These are phyloP conservation scores for Orthonevra nobilis DNA, from an alignment of 2,888 invertebrate genomes.

Conservation along the genomic window DNA sequence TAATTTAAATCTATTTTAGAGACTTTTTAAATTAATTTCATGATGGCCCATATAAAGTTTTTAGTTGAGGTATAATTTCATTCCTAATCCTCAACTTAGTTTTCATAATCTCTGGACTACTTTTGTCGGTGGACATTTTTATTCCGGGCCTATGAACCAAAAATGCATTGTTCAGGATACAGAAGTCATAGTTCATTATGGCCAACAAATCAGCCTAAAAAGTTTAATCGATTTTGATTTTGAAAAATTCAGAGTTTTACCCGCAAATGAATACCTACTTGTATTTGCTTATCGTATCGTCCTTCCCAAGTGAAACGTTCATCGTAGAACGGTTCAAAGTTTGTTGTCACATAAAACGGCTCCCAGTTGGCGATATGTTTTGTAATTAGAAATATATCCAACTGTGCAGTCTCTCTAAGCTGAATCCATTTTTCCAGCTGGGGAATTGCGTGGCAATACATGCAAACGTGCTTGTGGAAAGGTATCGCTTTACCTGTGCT, in stretches of 20 bases:
- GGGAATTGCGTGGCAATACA: slow-evolving; percentile 38
- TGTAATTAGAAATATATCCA: slow-evolving; percentile 14
- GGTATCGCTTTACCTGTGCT: slow-evolving; percentile 12
- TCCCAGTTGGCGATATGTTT: slow-evolving; percentile 30
- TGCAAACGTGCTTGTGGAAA: slow-evolving; percentile 30
- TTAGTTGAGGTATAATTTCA: slow-evolving; percentile 10
- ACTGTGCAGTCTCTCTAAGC: background rate
- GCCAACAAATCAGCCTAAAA: slow-evolving; percentile 27
- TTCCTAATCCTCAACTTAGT: background rate
- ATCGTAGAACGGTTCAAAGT: slow-evolving; percentile 33
- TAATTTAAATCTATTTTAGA: too few species aligned
- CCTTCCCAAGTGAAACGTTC: slow-evolving; percentile 53
- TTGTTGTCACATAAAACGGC: slow-evolving; percentile 46
- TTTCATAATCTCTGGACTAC: background rate
- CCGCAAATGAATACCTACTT: slow-evolving; percentile 19
- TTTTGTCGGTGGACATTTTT: background rate
- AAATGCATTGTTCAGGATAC: slow-evolving; percentile 31
- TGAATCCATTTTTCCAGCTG: slow-evolving; percentile 5
- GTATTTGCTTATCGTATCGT: slow-evolving; percentile 44
- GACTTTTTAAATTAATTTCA: too few species aligned
- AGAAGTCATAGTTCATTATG: slow-evolving; percentile 32
- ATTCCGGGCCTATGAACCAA: slow-evolving; percentile 42
- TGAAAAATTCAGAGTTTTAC: too few species aligned
- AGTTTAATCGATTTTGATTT: too few species aligned
- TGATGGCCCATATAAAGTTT: slow-evolving; percentile 29